Evolutionary conservation across 2,113 vertebrate species (phyloP).

Genomic region (Sylvietta virens): DNA sequence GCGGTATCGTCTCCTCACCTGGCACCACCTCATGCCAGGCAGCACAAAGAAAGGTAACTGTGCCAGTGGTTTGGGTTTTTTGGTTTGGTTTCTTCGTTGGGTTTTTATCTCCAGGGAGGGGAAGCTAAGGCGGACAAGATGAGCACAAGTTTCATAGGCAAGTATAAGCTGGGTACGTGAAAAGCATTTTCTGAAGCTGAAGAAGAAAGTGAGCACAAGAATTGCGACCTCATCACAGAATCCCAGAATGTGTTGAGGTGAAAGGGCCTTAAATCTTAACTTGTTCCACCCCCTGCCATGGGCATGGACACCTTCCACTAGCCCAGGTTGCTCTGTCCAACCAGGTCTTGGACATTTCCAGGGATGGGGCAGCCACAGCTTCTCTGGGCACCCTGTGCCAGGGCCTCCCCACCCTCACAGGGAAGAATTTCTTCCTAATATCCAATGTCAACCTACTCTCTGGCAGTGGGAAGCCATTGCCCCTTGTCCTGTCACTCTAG

Average conservation of each 20-base stretch:
- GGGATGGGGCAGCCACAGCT: background rate
- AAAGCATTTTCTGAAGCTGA: background rate
- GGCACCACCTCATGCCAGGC: background rate
- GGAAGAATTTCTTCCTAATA: background rate
- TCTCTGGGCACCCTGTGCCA: background rate
- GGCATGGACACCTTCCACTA: background rate
- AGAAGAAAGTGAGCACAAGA: background rate
- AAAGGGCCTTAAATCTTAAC: background rate
- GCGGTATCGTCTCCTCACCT: background rate
- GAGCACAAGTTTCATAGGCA: background rate
- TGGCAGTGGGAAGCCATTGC: background rate
- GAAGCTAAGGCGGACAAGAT: background rate
- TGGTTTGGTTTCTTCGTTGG: background rate
- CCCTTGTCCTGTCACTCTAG: background rate
- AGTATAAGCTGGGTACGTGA: background rate
- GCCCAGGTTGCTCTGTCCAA: accelerated
- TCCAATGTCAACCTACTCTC: background rate
- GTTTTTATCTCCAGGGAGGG: background rate
- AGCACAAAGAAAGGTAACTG: background rate
- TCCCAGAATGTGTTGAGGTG: background rate
- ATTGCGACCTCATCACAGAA: background rate
- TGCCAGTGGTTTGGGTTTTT: background rate
- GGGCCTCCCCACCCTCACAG: accelerated
- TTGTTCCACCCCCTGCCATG: background rate
- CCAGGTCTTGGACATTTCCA: background rate